Evolutionary conservation across 2,113 vertebrate species (phyloP).

Genomic region (Mobula hypostoma): DNA sequence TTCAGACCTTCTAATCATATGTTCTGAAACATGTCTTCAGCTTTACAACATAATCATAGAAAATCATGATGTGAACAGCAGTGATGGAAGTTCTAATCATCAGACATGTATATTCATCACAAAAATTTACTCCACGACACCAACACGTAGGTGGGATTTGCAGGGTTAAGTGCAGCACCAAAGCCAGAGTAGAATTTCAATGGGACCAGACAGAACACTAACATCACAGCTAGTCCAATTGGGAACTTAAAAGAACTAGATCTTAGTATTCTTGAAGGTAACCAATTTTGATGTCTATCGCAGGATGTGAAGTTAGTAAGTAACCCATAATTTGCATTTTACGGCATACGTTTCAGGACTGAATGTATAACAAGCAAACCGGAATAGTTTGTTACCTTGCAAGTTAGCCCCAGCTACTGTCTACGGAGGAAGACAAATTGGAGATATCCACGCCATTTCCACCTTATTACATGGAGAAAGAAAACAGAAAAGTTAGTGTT

Average conservation of each 20-base stretch:
- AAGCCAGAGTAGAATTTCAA: neutral
- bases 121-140: no score
- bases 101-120: conserved; percentile 49
- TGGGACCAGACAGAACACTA: no score
- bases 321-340: neutral
- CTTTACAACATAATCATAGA: conserved; percentile 57
- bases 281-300: neutral
- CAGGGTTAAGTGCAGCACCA: no score
- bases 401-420: conserved; percentile 93
- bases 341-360: neutral
- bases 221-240: neutral
- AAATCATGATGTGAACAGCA: conserved; percentile 78
- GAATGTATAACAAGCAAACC: neutral
- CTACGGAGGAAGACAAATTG: conserved; percentile 88
- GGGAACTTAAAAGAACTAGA: neutral
- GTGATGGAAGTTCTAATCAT: conserved; percentile 60
- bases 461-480: conserved; percentile 66
- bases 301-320: neutral
- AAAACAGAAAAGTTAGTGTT: neutral
- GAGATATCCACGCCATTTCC: conserved; percentile 83
- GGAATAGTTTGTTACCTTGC: conserved; percentile 64
- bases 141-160: no score
- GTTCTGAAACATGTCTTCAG: conserved; percentile 58
- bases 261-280: neutral
- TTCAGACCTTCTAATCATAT: neutral